Evolutionary conservation across 2,888 invertebrate genomes (phyloP).

Genomic region (Horisme vitalbata): DNA sequence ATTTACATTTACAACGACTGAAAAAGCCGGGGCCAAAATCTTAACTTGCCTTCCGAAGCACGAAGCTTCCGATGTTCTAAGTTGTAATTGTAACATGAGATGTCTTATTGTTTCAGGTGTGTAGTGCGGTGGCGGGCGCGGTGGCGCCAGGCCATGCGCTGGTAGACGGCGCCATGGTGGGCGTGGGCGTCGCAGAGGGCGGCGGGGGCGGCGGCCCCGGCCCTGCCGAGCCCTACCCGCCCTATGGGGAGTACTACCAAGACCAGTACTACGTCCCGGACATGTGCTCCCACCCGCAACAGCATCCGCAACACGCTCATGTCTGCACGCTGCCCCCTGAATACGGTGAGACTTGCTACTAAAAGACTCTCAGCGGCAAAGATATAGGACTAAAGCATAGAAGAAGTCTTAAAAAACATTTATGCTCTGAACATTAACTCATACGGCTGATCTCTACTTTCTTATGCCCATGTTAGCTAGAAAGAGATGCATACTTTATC

Average conservation of each 20-base stretch:
- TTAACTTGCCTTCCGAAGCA: too few relatives aligned
- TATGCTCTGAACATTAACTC: too few relatives aligned
- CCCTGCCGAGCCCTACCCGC: conserved; percentile 65
- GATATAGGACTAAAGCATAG: too few relatives aligned
- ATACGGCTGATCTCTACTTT: too few relatives aligned
- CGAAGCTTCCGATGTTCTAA: neutral
- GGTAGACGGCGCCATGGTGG: conserved; percentile 71
- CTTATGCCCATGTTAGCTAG: too few relatives aligned
- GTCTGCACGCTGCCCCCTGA: conserved; percentile 90
- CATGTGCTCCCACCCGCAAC: conserved; percentile 85
- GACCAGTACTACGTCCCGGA: conserved; percentile 83
- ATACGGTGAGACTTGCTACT: conserved; percentile 89
- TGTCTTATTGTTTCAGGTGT: conserved; percentile 53
- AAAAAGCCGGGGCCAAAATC: too few relatives aligned
- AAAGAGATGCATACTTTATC: too few relatives aligned
- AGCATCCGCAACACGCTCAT: conserved; percentile 83
- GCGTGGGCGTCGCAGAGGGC: conserved; percentile 77
- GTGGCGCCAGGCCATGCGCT: conserved; percentile 67
- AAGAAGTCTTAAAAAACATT: too few relatives aligned
- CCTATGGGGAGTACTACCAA: conserved; percentile 84
- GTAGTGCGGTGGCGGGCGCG: conserved; percentile 55
- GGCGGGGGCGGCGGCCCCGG: conserved; percentile 58
- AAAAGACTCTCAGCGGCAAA: too few relatives aligned
- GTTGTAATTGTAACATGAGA: neutral
- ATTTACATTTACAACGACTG: too few relatives aligned